Percentiles rank a stretch among this genome's conserved stretches.
phyloP scores from a whole-genome alignment of 2,113 vertebrate species.

The Callopanchax toddi region DNA sequence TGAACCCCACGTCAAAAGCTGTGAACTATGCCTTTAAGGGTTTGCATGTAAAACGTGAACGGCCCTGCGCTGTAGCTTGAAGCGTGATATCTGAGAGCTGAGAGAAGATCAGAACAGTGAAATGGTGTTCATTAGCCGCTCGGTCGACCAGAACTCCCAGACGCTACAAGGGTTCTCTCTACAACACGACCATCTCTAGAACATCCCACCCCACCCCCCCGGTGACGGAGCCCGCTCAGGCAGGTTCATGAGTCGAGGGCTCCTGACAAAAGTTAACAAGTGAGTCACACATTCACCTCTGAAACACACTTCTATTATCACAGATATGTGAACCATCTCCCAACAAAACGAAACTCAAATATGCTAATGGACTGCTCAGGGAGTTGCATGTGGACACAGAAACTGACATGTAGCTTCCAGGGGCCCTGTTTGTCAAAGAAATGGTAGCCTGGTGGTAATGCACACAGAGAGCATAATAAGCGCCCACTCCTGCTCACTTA shows the following conservation, averaged over 20 bases:
- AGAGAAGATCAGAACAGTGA: slow-evolving; percentile 32
- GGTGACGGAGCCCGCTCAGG: slow-evolving; percentile 24
- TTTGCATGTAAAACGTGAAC: neutral
- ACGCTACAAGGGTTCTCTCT: slow-evolving; percentile 42
- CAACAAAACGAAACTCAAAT: slow-evolving; percentile 30
- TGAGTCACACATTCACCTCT: slow-evolving; percentile 63
- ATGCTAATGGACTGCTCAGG: slow-evolving; percentile 55
- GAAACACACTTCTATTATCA: slow-evolving; percentile 64
- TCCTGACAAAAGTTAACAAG: slow-evolving; percentile 47
- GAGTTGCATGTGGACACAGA: slow-evolving; percentile 59
- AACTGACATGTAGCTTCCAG: slow-evolving; percentile 69
- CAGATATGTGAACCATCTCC: slow-evolving; percentile 58
- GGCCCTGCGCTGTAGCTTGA: neutral
- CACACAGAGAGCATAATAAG: slow-evolving; percentile 50
- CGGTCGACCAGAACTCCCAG: slow-evolving; percentile 27
- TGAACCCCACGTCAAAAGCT: neutral
- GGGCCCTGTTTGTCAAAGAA: slow-evolving; percentile 65
- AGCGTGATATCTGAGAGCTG: slow-evolving; percentile 38
- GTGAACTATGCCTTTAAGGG: no score
- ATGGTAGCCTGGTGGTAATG: slow-evolving; percentile 38
- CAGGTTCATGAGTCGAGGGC: slow-evolving; percentile 31
- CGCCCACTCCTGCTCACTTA: slow-evolving; percentile 82
- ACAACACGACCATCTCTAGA: slow-evolving; percentile 49
- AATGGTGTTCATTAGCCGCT: slow-evolving; percentile 55
- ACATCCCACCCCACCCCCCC: slow-evolving; percentile 23